These are phyloP conservation scores for Trachelus stipa DNA, from an alignment of 2,888 invertebrate genomes.

Conservation along the genomic window DNA sequence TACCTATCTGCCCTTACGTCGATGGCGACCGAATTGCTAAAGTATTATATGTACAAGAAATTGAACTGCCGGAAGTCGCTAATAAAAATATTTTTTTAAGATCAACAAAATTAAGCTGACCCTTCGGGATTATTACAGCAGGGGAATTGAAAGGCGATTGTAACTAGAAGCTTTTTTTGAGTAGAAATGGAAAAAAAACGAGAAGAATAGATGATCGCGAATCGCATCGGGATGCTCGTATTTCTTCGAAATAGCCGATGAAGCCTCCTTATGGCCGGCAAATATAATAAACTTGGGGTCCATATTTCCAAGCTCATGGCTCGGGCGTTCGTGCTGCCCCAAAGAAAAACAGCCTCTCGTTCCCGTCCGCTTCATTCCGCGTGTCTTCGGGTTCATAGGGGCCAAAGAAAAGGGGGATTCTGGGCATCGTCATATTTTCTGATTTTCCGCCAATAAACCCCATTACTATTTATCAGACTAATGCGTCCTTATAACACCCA, in stretches of 20 bases:
- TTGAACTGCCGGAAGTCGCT: not conserved
- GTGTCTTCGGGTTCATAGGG: slow-evolving; percentile 24
- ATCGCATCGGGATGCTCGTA: slow-evolving; percentile 48
- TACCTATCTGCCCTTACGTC: not conserved
- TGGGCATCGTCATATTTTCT: slow-evolving; percentile 62
- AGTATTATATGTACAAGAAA: not conserved
- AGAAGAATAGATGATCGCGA: slow-evolving; percentile 35
- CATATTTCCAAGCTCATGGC: slow-evolving; percentile 62
- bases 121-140: not conserved
- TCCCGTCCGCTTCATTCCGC: slow-evolving; percentile 19
- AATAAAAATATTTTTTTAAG: not conserved
- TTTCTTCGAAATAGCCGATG: slow-evolving; percentile 62
- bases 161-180: not conserved
- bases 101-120: not conserved
- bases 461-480: slow-evolving; percentile 67
- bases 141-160: not conserved
- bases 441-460: slow-evolving; percentile 67
- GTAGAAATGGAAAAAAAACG: not conserved
- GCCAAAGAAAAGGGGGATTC: slow-evolving; percentile 42
- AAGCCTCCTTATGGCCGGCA: slow-evolving; percentile 63
- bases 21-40: not conserved
- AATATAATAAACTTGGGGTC: slow-evolving; percentile 65
- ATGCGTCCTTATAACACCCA: slow-evolving; percentile 64
- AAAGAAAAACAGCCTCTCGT: slow-evolving; percentile 45
- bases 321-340: slow-evolving; percentile 42